Evolutionary conservation across 2,113 vertebrate genomes (phyloP).

Genomic region (Lampris incognitus): DNA sequence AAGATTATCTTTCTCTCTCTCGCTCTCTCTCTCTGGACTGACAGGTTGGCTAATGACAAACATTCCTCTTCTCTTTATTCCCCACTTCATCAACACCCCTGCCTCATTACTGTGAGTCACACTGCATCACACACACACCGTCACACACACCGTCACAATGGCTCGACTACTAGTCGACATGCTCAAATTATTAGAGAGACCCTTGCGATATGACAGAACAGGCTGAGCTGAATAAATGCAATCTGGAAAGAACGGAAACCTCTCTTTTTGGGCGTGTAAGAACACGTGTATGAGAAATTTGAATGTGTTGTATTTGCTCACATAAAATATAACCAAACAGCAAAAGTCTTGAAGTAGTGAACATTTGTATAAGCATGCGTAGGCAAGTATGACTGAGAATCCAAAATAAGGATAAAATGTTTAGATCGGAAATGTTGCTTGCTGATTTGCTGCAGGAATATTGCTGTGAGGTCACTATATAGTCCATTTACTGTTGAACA

Average conservation of each 20-base stretch:
- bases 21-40: conserved; percentile 42
- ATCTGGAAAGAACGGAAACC: not conserved
- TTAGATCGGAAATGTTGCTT: no score
- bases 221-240: conserved; percentile 16
- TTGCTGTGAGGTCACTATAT: no score
- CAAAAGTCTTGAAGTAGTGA: no score
- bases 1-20: not conserved
- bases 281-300: no score
- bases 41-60: conserved; percentile 62
- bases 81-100: conserved; percentile 66
- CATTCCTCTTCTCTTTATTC: conserved; percentile 59
- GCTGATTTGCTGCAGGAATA: no score
- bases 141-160: conserved; percentile 11
- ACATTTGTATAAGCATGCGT: no score
- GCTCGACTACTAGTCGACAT: conserved; percentile 22
- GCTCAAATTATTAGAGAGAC: conserved; percentile 17
- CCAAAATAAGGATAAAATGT: no score
- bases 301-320: no score
- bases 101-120: conserved; percentile 55
- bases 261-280: no score
- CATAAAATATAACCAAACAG: no score
- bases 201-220: conserved; percentile 5
- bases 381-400: no score
- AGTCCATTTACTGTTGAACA: no score
- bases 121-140: conserved; percentile 29